Conservation (phyloP, 2,797 vertebrate genomes). For the Capromys pilorides region DNA sequence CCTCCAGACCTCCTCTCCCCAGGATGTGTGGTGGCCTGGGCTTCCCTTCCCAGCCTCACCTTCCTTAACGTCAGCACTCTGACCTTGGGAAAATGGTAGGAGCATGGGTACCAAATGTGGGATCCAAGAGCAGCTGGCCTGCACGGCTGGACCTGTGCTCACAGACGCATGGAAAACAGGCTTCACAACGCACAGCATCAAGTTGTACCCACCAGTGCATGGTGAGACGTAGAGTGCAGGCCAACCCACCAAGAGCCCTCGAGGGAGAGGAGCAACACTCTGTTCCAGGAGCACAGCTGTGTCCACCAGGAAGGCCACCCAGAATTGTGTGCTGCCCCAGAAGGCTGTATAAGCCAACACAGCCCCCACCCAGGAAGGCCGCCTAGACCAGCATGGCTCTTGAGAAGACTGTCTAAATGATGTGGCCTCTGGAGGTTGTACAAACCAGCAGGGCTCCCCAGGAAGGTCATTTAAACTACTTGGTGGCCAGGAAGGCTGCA, state of each 20-base stretch:
- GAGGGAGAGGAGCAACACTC: background rate
- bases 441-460: background rate
- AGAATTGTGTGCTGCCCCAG: background rate
- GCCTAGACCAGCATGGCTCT: background rate
- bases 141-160: no score
- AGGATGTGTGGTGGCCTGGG: background rate
- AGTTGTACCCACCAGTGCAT: rapidly evolving
- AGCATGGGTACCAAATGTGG: rapidly evolving
- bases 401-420: background rate
- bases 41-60: background rate
- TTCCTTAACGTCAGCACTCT: background rate
- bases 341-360: background rate
- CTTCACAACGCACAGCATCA: rapidly evolving
- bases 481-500: background rate
- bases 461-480: background rate
- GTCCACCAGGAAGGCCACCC: background rate
- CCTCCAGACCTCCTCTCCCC: background rate
- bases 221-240: rapidly evolving
- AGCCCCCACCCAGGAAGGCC: background rate
- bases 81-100: background rate
- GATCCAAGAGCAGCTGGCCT: background rate
- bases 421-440: background rate
- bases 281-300: no score
- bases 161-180: background rate
- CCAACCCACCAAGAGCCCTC: background rate